A percentile compares a stretch with the other conserved stretches of the same genome.
Evolutionary conservation across 2,797 vertebrate species (phyloP).

Genomic region (Eremophila alpestris): DNA sequence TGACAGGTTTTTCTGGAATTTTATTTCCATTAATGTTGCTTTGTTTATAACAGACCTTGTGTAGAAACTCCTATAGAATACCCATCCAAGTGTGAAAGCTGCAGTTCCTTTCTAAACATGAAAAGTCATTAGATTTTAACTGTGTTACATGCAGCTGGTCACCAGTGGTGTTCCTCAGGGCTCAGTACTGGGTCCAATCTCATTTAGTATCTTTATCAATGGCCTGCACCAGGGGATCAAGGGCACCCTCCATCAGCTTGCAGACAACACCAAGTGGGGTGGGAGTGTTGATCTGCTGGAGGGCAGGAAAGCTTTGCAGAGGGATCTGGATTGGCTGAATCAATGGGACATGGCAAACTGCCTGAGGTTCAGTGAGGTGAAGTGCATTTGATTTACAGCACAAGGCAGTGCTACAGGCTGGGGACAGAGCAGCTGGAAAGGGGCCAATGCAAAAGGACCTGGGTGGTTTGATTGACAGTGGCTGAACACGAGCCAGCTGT

Average conservation of each 20-base stretch:
- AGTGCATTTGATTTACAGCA: neutral
- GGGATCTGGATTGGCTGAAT: neutral
- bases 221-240: neutral
- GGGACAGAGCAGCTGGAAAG: neutral
- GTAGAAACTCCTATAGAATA: neutral
- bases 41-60: neutral
- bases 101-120: neutral
- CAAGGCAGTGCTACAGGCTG: neutral
- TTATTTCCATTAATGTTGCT: neutral
- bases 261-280: neutral
- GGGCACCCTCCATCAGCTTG: neutral
- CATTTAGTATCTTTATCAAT: neutral
- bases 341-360: accelerated
- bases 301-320: neutral
- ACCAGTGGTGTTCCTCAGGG: neutral
- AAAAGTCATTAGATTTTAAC: neutral
- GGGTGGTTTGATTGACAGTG: neutral
- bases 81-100: neutral
- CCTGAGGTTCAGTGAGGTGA: neutral
- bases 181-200: neutral
- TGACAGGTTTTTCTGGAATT: neutral
- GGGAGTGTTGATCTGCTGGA: neutral
- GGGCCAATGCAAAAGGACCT: neutral
- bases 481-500: neutral
- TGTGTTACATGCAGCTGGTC: neutral